Base-by-base conservation (phyloP, 2,888 invertebrate species). In the Diachrysia chrysitis region DNA sequence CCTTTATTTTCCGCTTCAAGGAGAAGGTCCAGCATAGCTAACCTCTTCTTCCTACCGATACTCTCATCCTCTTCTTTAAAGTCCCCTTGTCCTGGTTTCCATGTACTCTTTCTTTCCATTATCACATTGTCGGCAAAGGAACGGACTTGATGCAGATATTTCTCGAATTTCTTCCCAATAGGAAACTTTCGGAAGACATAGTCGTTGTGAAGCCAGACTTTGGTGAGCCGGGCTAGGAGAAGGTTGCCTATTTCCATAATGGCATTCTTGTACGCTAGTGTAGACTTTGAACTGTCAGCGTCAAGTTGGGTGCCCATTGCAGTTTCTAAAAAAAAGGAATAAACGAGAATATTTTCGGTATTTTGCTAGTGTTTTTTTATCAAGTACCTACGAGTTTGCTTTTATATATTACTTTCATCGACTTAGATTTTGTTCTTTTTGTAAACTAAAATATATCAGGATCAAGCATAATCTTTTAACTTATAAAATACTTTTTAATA, bases 21-120 rank as follows among this genome's bases (percentile, higher is more conserved):
- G 16, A 97, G 83, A 16, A 97, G 90, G 88, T 97, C 97, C 68
- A 97, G 88, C 87, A 97, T 96, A 0, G 97, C 97, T 85, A 96
- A 90, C 83, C 96, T 96, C 73, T 94, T 96, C 70, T 96, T 95
- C 0, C 42, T 65, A 0, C 80, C 76, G 10, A 69, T 5, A 23
- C 54, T 25, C n/a, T 17, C 23, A 57, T 77, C 59, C 35, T 73
- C 71, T 32, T 63, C 67, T 0, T 42, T 66, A 7, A 77, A 61
- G 0, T 70, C 70, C 48, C 61, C 69, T 46, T 71, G 66, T 19
- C 71, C 73, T n/a, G 74, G 68, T 14, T 53, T 62, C 81, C 81
- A 80, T 58, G 80, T 78, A 57, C 80, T 85, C 53, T 94, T 92
- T 63, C 93, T 94, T 29, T 96, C 93, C 16, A 88, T 80, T 2